A percentile compares a stretch with the other conserved stretches of the same genome.
Evolutionary conservation across 2,888 invertebrate genomes (phyloP).

Genomic region (Hirtodrosophila trivittata): DNA sequence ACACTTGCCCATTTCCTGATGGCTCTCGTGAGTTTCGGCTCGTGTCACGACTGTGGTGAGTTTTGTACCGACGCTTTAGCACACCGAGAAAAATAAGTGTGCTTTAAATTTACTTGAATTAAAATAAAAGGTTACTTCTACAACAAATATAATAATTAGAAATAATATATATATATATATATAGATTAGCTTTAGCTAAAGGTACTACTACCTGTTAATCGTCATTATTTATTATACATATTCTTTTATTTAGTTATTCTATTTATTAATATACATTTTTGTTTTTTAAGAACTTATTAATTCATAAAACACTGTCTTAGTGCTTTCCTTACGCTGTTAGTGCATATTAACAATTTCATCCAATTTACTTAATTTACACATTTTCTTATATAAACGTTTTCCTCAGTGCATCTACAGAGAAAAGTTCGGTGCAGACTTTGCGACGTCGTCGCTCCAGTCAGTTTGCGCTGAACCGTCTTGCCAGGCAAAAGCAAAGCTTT

Average conservation of each 20-base stretch:
- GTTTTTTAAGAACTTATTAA: too few species aligned
- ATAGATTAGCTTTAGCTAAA: too few species aligned
- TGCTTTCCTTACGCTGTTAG: too few species aligned
- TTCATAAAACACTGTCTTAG: too few species aligned
- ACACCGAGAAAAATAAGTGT: slow-evolving; percentile 18
- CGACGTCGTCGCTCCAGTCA: slow-evolving; percentile 50
- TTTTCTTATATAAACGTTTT: slow-evolving; percentile 11
- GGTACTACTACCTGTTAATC: too few species aligned
- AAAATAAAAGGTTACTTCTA: not conserved
- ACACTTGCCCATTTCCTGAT: slow-evolving; percentile 60
- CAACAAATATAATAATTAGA: not conserved
- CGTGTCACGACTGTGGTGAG: slow-evolving; percentile 64
- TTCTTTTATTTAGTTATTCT: too few species aligned
- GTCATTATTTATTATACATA: too few species aligned
- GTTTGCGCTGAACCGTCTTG: slow-evolving; percentile 65
- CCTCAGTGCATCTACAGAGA: slow-evolving; percentile 31
- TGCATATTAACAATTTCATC: too few species aligned
- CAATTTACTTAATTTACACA: too few species aligned
- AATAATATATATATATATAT: not conserved
- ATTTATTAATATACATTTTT: too few species aligned
- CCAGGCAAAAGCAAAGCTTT: slow-evolving; percentile 61
- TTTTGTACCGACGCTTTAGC: slow-evolving; percentile 23
- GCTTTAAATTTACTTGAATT: too few species aligned
- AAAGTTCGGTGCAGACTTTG: slow-evolving; percentile 57
- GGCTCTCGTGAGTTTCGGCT: slow-evolving; percentile 18